These are phyloP conservation scores for Coremacera marginata DNA, from an alignment of 2,888 invertebrate species.

Conservation along the genomic window DNA sequence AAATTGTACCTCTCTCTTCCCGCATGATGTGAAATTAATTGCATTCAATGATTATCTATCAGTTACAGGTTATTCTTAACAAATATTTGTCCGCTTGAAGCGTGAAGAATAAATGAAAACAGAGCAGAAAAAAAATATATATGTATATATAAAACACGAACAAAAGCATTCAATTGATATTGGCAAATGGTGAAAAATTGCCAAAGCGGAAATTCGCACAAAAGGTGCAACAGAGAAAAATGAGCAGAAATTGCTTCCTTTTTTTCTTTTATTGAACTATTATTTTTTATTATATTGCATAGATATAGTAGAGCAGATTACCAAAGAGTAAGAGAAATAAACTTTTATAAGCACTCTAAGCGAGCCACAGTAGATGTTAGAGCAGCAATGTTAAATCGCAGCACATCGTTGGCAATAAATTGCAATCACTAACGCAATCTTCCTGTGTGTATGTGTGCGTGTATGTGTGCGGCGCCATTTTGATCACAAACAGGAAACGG, in stretches of 20 bases:
- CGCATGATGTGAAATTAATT: background rate
- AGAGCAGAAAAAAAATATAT: background rate
- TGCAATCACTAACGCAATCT: conserved; percentile 1
- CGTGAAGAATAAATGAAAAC: background rate
- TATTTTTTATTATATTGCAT: background rate
- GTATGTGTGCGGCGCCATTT: conserved; percentile 3
- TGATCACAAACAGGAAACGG: conserved; percentile 11
- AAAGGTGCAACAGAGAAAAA: conserved; percentile 26
- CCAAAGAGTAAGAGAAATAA: background rate
- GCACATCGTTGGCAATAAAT: conserved; percentile 17
- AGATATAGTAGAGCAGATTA: background rate
- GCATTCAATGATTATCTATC: background rate
- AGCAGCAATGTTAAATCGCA: background rate
- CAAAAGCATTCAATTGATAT: conserved; percentile 8
- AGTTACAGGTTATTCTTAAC: background rate
- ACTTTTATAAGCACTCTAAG: background rate
- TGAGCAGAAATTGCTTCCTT: background rate
- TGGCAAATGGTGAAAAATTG: conserved; percentile 21
- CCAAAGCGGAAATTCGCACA: conserved; percentile 11
- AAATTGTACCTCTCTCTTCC: too few species aligned
- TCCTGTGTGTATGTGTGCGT: background rate
- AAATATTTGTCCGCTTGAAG: background rate
- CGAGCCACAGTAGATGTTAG: background rate
- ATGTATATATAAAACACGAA: too few species aligned
- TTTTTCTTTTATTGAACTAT: background rate